These are phyloP conservation scores for Hyles lineata DNA, from an alignment of 2,888 invertebrate species.

Conservation along the genomic window DNA sequence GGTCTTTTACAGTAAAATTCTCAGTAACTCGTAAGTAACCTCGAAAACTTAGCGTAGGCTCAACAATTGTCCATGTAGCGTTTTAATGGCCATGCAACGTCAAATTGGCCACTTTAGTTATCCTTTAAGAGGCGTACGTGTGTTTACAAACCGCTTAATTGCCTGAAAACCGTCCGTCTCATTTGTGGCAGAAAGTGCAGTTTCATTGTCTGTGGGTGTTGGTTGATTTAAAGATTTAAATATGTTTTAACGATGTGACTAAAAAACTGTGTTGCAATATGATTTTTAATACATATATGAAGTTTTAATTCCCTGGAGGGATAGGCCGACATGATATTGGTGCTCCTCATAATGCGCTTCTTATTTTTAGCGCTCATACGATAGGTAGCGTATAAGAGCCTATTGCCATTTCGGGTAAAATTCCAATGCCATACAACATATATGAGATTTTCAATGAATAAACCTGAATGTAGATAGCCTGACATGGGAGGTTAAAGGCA, in stretches of 20 bases:
- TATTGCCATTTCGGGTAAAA: too few species aligned
- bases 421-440: too few species aligned
- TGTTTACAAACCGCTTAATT: conserved; percentile 54
- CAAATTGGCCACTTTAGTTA: conserved; percentile 65
- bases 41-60: conserved; percentile 67
- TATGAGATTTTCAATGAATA: too few species aligned
- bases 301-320: too few species aligned
- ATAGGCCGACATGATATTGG: too few species aligned
- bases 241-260: conserved; percentile 7
- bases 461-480: too few species aligned
- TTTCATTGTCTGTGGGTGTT: conserved; percentile 23
- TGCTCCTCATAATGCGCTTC: too few species aligned
- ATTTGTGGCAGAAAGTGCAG: conserved; percentile 48
- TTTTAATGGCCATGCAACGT: conserved; percentile 63
- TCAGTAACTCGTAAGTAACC: conserved; percentile 48
- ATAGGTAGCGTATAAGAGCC: too few species aligned
- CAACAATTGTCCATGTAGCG: conserved; percentile 64
- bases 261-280: not conserved
- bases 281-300: too few species aligned
- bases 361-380: too few species aligned
- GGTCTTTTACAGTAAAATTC: not conserved
- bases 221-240: not conserved
- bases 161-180: conserved; percentile 43
- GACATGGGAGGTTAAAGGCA: too few species aligned
- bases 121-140: conserved; percentile 48